Conservation (phyloP, 2,888 invertebrate genomes). For the Tetranychus truncatus region DNA sequence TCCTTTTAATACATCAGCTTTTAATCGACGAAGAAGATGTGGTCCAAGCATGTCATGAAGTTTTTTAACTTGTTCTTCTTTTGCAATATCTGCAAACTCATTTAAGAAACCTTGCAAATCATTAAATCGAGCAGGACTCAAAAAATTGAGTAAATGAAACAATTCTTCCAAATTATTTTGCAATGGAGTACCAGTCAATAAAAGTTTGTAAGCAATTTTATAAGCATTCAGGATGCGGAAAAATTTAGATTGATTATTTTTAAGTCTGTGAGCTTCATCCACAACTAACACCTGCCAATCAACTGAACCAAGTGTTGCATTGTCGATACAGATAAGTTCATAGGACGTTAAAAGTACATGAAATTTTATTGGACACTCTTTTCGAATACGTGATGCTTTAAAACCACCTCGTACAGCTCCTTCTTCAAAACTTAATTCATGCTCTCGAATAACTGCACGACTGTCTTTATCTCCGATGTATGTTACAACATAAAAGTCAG, state of each 20-base stretch:
- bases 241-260: conserved; percentile 98
- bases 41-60: conserved; percentile 94
- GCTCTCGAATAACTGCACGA: conserved; percentile 70
- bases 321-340: conserved; percentile 88
- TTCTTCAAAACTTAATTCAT: conserved; percentile 89
- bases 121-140: conserved; percentile 77
- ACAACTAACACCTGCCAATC: conserved; percentile 98
- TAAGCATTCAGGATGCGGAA: conserved; percentile 79
- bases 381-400: conserved; percentile 60
- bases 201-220: conserved; percentile 76
- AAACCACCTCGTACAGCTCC: conserved; percentile 68
- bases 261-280: conserved; percentile 95
- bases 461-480: conserved; percentile 67
- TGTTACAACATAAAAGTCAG: conserved; percentile 83
- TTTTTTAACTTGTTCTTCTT: conserved; percentile 96
- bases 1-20: conserved; percentile 89
- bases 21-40: conserved; percentile 92
- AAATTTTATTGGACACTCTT: conserved; percentile 56
- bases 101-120: conserved; percentile 84
- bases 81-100: conserved; percentile 94
- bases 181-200: conserved; percentile 91
- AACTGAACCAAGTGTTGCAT: conserved; percentile 84
- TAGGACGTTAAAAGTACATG: conserved; percentile 95
- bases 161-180: conserved; percentile 98
- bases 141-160: conserved; percentile 93